phyloP scores from a whole-genome alignment of 2,113 vertebrate genomes.

The Sialia sialis region DNA sequence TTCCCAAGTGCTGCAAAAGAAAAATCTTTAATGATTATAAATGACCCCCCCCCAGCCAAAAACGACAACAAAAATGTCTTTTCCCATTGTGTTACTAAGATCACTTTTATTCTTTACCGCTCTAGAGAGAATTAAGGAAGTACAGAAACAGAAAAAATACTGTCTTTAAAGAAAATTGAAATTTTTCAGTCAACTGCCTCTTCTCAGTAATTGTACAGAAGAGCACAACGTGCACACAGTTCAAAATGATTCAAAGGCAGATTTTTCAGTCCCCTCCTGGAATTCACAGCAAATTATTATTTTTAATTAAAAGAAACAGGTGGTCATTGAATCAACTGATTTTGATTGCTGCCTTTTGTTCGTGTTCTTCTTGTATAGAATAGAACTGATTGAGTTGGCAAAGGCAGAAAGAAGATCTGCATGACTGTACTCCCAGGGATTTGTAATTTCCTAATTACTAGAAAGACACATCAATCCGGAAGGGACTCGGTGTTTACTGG shows the following conservation, averaged over 20 bases:
- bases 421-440: not conserved
- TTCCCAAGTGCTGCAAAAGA: not conserved
- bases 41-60: not conserved
- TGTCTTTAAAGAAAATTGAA: not conserved
- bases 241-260: not conserved
- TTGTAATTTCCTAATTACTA: constrained; percentile 53
- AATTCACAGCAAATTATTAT: constrained; percentile 7
- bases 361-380: not conserved
- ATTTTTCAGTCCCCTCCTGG: not conserved
- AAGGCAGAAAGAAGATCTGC: not conserved
- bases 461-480: not conserved
- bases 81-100: not conserved
- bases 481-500: not conserved
- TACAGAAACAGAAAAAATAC: not conserved
- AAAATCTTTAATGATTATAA: not conserved
- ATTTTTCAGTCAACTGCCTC: not conserved
- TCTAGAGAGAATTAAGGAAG: not conserved
- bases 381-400: constrained; percentile 35
- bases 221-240: not conserved
- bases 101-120: not conserved
- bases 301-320: constrained; percentile 43
- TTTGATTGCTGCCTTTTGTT: constrained; percentile 39
- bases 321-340: constrained; percentile 7
- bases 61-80: not conserved
- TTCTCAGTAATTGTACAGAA: not conserved